These are phyloP conservation scores for Osmoderma eremita DNA, from an alignment of 2,888 invertebrate species.

Conservation along the genomic window DNA sequence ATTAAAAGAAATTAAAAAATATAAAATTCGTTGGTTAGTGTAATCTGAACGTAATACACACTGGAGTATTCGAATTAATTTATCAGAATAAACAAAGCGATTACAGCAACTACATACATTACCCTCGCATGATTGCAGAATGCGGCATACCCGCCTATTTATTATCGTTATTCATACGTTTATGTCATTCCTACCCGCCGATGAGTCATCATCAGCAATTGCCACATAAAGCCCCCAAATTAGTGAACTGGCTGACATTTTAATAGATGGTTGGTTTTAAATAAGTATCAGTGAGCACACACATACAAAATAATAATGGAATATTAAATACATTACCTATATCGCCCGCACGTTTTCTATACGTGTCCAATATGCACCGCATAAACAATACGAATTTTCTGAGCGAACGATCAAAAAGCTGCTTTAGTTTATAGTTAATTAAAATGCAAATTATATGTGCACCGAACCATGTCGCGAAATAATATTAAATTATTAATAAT, in stretches of 20 bases:
- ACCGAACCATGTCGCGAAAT: conserved; percentile 53
- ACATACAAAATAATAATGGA: conserved; percentile 30
- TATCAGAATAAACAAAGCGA: too few relatives aligned
- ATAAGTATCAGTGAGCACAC: conserved; percentile 34
- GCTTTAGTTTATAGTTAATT: conserved; percentile 56
- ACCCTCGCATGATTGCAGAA: too few relatives aligned
- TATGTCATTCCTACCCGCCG: background rate
- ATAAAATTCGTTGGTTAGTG: too few relatives aligned
- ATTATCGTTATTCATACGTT: conserved; percentile 12
- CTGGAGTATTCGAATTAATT: too few relatives aligned
- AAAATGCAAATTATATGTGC: conserved; percentile 57
- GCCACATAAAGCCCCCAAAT: conserved; percentile 19
- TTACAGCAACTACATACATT: too few relatives aligned
- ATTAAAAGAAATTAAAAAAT: too few relatives aligned
- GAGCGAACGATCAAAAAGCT: conserved; percentile 56
- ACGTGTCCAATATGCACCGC: conserved; percentile 12
- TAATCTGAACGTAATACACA: too few relatives aligned
- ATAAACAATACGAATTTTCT: conserved; percentile 55
- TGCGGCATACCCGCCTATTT: background rate
- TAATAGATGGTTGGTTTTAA: conserved; percentile 37
- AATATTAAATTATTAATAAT: conserved; percentile 53
- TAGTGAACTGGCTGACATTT: conserved; percentile 39
- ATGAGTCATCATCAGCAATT: conserved; percentile 26
- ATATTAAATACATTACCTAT: conserved; percentile 15
- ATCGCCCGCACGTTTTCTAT: background rate